These are phyloP conservation scores for Todus mexicanus DNA, from an alignment of 2,797 vertebrate species.

Conservation along the genomic window DNA sequence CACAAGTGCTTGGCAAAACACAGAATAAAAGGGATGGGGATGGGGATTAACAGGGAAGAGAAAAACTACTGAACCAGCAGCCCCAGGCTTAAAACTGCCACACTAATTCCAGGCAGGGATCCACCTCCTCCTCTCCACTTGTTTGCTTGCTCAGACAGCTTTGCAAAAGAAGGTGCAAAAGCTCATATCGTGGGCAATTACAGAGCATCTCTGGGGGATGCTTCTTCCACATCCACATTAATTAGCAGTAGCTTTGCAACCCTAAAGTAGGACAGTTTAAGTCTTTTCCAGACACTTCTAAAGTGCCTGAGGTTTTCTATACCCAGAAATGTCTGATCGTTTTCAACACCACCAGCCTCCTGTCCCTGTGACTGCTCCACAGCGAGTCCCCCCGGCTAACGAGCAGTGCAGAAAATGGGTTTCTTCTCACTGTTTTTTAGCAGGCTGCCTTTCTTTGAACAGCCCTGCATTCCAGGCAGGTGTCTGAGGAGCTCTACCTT, in stretches of 20 bases:
- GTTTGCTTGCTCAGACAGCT: rapidly evolving
- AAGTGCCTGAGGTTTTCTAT: not conserved
- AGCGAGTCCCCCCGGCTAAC: rapidly evolving
- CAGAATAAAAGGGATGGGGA: not conserved
- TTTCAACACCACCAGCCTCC: not conserved
- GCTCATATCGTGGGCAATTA: not conserved
- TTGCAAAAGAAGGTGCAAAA: not conserved
- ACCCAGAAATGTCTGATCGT: not conserved
- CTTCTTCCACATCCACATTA: not conserved
- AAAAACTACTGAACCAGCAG: conserved; percentile 18
- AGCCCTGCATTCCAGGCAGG: not conserved
- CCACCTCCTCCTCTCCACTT: not conserved
- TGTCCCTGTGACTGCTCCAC: not conserved
- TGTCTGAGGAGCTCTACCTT: not conserved
- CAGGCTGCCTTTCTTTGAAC: not conserved
- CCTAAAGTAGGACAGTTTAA: not conserved
- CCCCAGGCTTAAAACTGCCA: not conserved
- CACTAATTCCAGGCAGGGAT: not conserved
- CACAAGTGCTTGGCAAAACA: not conserved
- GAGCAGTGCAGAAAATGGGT: not conserved
- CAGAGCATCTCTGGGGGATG: not conserved
- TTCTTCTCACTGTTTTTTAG: not conserved
- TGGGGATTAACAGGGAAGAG: not conserved
- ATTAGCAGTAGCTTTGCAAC: not conserved
- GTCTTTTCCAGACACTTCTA: not conserved